phyloP scores from a whole-genome alignment of 1,140 invertebrate genomes.

The Plutomurus gul region DNA sequence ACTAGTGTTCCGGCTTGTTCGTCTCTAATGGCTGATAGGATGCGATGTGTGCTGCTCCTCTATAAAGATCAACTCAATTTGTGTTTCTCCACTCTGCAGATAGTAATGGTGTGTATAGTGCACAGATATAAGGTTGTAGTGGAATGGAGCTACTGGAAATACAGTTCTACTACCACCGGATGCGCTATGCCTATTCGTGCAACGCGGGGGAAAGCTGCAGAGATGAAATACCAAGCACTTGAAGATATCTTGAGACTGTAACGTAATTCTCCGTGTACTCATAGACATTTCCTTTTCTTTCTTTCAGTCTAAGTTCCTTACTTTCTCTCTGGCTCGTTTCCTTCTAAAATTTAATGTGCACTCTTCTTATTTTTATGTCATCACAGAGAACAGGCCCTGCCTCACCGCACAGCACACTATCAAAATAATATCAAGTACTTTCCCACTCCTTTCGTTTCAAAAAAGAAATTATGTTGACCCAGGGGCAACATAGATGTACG shows the following conservation, averaged over 20 bases:
- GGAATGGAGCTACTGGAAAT: too few relatives aligned
- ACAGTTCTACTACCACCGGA: too few relatives aligned
- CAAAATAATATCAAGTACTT: constrained; percentile 40
- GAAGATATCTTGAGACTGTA: not conserved
- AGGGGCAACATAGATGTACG: constrained; percentile 37
- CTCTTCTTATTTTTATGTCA: constrained; percentile 40
- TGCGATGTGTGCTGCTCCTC: constrained; percentile 18
- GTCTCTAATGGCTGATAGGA: constrained; percentile 19
- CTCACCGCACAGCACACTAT: constrained; percentile 24
- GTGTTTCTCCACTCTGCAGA: too few relatives aligned
- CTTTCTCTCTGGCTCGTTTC: constrained; percentile 6
- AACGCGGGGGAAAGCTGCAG: not conserved
- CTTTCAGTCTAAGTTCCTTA: not conserved
- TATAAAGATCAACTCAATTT: too few relatives aligned
- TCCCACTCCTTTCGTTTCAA: constrained; percentile 12
- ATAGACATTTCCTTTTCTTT: constrained; percentile 20
- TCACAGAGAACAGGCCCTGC: constrained; percentile 14
- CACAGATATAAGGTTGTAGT: too few relatives aligned
- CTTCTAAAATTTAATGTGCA: constrained; percentile 39
- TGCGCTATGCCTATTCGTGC: too few relatives aligned
- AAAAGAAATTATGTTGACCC: constrained; percentile 45
- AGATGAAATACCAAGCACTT: constrained; percentile 5
- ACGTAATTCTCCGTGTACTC: constrained; percentile 13
- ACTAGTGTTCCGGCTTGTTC: too few relatives aligned
- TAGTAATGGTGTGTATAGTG: too few relatives aligned